Percentiles rank a stretch among this genome's conserved stretches.
Evolutionary conservation across 2,113 vertebrate species (phyloP).

Genomic region (Carettochelys insculpta): DNA sequence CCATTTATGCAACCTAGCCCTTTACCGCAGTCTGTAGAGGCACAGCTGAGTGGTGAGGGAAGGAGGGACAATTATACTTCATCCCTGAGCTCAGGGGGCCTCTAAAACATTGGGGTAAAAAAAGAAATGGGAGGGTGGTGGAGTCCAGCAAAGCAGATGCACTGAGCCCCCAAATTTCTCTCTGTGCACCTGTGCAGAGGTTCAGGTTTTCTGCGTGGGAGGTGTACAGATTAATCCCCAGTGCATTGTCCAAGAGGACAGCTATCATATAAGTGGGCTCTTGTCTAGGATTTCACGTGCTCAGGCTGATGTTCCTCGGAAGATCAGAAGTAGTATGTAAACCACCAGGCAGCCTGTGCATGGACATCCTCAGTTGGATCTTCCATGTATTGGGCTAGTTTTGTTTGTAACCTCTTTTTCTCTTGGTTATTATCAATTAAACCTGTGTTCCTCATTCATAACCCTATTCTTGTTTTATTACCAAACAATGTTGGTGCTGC

Average conservation of each 20-base stretch:
- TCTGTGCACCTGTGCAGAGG: background rate
- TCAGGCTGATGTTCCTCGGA: background rate
- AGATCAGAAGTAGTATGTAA: background rate
- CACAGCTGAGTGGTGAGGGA: no score
- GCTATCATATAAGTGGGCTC: background rate
- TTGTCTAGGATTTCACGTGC: background rate
- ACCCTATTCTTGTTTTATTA: background rate
- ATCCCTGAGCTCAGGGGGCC: background rate
- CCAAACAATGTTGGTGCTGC: no score
- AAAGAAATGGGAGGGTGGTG: background rate
- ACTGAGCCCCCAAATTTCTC: no score
- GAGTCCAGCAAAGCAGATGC: background rate
- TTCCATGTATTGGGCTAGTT: background rate
- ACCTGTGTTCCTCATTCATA: background rate
- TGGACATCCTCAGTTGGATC: background rate
- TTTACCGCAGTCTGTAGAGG: background rate
- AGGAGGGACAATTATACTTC: background rate
- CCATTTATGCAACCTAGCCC: background rate
- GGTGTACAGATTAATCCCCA: background rate
- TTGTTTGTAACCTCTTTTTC: background rate
- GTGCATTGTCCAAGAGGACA: background rate
- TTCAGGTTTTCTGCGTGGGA: background rate
- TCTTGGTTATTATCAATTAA: background rate
- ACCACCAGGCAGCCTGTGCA: background rate
- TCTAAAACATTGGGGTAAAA: background rate